A percentile compares a stretch with the other conserved stretches of the same genome.
phyloP scores from a whole-genome alignment of 1,140 invertebrate species.

The Pogonomyrmex californicus region DNA sequence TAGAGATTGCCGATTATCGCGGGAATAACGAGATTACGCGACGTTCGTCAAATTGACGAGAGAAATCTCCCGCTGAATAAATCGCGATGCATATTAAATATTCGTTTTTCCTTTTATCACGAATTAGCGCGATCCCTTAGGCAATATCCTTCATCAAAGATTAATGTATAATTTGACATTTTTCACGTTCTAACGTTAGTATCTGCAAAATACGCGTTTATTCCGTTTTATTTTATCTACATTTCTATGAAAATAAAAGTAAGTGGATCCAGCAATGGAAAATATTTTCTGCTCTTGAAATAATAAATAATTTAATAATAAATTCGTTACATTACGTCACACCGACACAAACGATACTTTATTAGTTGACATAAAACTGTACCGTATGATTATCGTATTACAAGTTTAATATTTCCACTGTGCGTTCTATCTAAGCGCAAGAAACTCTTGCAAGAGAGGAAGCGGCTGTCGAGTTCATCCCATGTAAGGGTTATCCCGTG shows the following conservation, averaged over 20 bases:
- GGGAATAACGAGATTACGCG: slow-evolving; percentile 42
- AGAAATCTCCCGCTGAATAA: slow-evolving; percentile 41
- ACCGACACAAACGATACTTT: neutral
- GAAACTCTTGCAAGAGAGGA: neutral
- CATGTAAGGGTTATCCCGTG: slow-evolving; percentile 14
- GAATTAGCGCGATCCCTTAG: neutral
- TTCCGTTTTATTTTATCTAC: neutral
- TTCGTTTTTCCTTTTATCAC: slow-evolving; percentile 21
- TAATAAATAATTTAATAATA: neutral
- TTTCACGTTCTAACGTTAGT: neutral
- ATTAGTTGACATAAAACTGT: slow-evolving; percentile 7
- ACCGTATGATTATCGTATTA: neutral
- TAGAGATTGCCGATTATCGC: slow-evolving; percentile 31
- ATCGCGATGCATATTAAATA: neutral
- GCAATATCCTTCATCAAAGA: slow-evolving; percentile 32
- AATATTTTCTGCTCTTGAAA: neutral
- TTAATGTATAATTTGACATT: slow-evolving; percentile 21
- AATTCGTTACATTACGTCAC: neutral
- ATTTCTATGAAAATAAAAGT: neutral
- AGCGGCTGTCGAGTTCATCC: neutral
- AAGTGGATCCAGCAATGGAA: neutral
- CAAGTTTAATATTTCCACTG: neutral
- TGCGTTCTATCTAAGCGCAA: neutral
- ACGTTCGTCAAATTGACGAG: slow-evolving; percentile 1
- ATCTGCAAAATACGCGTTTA: neutral